Evolutionary conservation across 2,888 invertebrate genomes (phyloP).

Genomic region (Cheilosia urbana): DNA sequence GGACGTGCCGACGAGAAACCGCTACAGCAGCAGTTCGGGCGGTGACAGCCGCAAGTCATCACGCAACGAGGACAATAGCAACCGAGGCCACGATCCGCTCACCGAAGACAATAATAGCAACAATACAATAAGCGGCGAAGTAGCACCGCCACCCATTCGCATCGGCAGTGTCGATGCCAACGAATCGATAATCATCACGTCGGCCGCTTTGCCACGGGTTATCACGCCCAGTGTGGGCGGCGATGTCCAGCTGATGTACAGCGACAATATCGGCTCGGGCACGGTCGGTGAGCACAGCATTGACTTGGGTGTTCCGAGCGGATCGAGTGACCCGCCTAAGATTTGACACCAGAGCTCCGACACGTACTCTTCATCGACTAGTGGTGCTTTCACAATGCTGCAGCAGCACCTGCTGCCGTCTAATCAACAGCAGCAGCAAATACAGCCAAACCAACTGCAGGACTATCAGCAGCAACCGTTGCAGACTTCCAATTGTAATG

Average conservation of each 20-base stretch:
- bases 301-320: constrained; percentile 80
- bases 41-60: constrained; percentile 83
- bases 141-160: constrained; percentile 79
- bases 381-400: constrained; percentile 76
- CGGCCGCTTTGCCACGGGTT: constrained; percentile 75
- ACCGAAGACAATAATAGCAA: constrained; percentile 82
- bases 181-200: constrained; percentile 77
- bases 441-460: constrained; percentile 69
- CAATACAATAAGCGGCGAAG: constrained; percentile 82
- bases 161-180: constrained; percentile 80
- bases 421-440: constrained; percentile 64
- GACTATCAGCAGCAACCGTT: constrained; percentile 76
- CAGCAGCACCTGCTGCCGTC: constrained; percentile 62
- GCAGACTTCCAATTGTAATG: constrained; percentile 81
- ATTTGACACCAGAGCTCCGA: constrained; percentile 84
- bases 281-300: constrained; percentile 78
- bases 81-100: constrained; percentile 76
- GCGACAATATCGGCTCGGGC: constrained; percentile 63
- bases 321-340: constrained; percentile 80
- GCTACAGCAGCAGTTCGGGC: constrained; percentile 82
- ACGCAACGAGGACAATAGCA: constrained; percentile 80
- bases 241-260: constrained; percentile 67
- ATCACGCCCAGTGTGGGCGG: constrained; percentile 77
- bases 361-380: constrained; percentile 81
- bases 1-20: constrained; percentile 82